These are phyloP conservation scores for Amiota communis DNA, from an alignment of 2,888 invertebrate species.

Conservation along the genomic window DNA sequence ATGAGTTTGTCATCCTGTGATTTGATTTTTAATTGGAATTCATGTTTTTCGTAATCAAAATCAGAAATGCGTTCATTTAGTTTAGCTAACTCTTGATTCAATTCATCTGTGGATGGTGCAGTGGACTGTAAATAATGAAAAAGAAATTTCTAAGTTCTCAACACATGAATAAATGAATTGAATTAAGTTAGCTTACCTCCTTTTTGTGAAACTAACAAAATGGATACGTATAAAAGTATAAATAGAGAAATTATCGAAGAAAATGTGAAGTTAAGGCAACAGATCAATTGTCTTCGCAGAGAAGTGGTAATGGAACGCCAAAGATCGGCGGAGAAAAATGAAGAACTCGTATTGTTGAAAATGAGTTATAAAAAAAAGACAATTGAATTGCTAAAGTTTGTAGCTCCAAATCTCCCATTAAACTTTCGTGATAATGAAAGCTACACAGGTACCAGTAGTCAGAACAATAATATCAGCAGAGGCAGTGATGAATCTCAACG, in stretches of 20 bases:
- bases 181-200: too few species aligned
- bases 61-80: constrained; percentile 72
- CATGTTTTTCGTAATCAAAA: constrained; percentile 74
- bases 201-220: too few species aligned
- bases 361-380: too few species aligned
- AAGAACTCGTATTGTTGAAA: too few species aligned
- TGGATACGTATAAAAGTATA: too few species aligned
- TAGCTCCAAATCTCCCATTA: background rate
- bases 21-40: constrained; percentile 73
- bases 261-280: too few species aligned
- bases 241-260: too few species aligned
- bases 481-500: background rate
- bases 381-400: background rate
- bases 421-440: background rate
- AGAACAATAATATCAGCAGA: background rate
- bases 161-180: too few species aligned
- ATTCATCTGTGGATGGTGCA: constrained; percentile 39
- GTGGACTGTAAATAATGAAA: background rate
- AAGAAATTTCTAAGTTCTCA: too few species aligned
- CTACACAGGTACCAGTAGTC: background rate
- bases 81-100: constrained; percentile 56
- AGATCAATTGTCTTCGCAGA: too few species aligned
- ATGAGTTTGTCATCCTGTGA: constrained; percentile 73
- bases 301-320: too few species aligned
- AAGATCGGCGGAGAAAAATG: too few species aligned